A percentile compares a stretch with the other conserved stretches of the same genome.
Evolutionary conservation across 2,797 vertebrate species (phyloP).

Genomic region (Cirrhinus mrigala): DNA sequence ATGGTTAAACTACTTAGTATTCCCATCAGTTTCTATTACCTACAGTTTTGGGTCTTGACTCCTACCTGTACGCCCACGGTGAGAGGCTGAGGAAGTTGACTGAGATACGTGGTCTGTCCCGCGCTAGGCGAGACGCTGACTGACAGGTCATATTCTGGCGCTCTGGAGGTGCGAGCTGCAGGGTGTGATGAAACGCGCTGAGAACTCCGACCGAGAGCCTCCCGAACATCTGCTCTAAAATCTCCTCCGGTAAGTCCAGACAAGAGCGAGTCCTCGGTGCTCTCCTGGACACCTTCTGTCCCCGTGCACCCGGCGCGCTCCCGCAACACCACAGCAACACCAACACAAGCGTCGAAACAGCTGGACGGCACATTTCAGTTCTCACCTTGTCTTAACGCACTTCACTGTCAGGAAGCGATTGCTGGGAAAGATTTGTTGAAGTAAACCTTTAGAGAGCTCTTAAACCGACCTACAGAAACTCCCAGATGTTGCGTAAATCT

Average conservation of each 20-base stretch:
- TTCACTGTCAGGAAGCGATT: neutral
- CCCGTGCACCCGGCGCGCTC: slow-evolving; percentile 60
- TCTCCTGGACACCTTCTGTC: slow-evolving; percentile 74
- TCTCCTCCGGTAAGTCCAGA: slow-evolving; percentile 89
- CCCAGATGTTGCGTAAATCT: slow-evolving; percentile 31
- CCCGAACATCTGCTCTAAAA: slow-evolving; percentile 94
- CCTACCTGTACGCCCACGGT: slow-evolving; percentile 95
- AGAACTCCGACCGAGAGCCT: slow-evolving; percentile 90
- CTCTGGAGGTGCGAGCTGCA: slow-evolving; percentile 87
- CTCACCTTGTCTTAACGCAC: slow-evolving; percentile 43
- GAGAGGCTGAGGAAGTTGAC: slow-evolving; percentile 91
- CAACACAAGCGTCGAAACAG: slow-evolving; percentile 66
- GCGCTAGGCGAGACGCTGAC: slow-evolving; percentile 64
- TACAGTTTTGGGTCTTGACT: neutral
- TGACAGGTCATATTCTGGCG: slow-evolving; percentile 87
- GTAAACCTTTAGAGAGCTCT: neutral
- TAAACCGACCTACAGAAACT: neutral
- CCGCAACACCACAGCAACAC: slow-evolving; percentile 52
- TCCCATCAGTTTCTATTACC: neutral
- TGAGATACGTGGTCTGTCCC: slow-evolving; percentile 81
- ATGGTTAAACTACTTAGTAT: neutral
- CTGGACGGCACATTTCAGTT: slow-evolving; percentile 58
- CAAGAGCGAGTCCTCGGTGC: slow-evolving; percentile 79
- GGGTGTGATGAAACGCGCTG: slow-evolving; percentile 92
- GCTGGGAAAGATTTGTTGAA: neutral